A percentile compares a stretch with the other conserved stretches of the same genome.
Evolutionary conservation across 2,888 invertebrate species (phyloP).

Genomic region (Himalopsyche japonica): DNA sequence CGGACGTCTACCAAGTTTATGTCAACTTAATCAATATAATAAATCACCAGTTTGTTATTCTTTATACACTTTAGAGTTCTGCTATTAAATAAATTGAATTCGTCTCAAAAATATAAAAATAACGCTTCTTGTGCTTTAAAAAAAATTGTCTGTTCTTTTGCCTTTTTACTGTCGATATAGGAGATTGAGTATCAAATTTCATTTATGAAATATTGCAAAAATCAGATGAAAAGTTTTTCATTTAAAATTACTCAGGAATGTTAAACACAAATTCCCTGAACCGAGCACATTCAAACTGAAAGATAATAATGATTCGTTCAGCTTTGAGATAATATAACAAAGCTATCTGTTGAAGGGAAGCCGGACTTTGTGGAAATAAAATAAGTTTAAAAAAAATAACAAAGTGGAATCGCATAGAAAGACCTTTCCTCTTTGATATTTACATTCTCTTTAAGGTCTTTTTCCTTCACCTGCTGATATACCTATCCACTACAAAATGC

Average conservation of each 20-base stretch:
- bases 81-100: no score
- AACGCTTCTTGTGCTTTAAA: no score
- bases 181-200: no score
- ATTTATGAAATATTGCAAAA: no score
- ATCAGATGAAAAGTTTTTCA: no score
- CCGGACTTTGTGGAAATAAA: not conserved
- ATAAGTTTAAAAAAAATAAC: not conserved
- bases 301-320: not conserved
- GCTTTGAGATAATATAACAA: not conserved
- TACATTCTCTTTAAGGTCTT: constrained; percentile 24
- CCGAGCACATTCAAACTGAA: not conserved
- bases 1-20: no score
- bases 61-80: no score
- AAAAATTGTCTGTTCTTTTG: no score
- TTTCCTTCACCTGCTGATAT: constrained; percentile 13
- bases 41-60: no score
- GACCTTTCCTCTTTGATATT: constrained; percentile 29
- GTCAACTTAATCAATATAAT: no score
- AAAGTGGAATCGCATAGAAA: not conserved
- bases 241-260: not conserved
- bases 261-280: not conserved
- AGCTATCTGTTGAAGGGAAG: not conserved
- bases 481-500: not conserved
- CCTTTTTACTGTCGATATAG: no score
- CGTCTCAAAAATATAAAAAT: no score